Evolutionary conservation across 2,797 vertebrate genomes (phyloP), one percentile per base, ranked within the genome.

Genomic region (Pipistrellus kuhlii): DNA sequence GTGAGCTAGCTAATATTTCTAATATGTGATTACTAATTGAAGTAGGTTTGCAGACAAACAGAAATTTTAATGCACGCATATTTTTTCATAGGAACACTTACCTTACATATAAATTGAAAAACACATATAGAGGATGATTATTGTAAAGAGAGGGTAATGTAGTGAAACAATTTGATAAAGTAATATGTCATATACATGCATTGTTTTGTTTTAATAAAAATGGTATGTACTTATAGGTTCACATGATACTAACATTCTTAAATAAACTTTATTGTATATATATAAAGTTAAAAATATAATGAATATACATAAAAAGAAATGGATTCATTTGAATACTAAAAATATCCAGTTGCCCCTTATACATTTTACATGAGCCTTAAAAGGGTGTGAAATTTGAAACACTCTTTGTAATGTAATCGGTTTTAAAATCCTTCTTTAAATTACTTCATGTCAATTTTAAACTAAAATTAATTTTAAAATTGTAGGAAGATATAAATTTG

Each of bases 391-490:
- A 94, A 87, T 77, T 94, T 69, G 92, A 91, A 91, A 91, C 46
- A 80, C 88, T 94, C 32, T 59, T 71, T 93, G 57, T 71, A 51
- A 82, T 89, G 20, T 59, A 94, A 89, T 96, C 89, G 84, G 17
- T 80, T 94, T 76, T n/a, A 81, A 96, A 91, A 96, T 80, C 32
- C 15, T 62, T 90, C 88, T 96, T 95, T 95, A 97, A 95, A 97
- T 94, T 89, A 93, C 77, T 90, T 90, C 72, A 85, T 94, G 64
- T 96, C 85, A 97, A 82, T 95, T 97, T 96, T 84, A 88, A 95
- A 91, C 87, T 95, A 93, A 96, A 97, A 97, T 97, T 94, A 96
- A 93, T 48, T 48, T 89, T 95, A 59, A 76, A 85, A 85, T 18
- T 95, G 64, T 90, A 94, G 81, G 87, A 95, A 95, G 90, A 88